These are phyloP conservation scores for Vesta saturnalis DNA, from an alignment of 2,888 invertebrate species.

Conservation along the genomic window DNA sequence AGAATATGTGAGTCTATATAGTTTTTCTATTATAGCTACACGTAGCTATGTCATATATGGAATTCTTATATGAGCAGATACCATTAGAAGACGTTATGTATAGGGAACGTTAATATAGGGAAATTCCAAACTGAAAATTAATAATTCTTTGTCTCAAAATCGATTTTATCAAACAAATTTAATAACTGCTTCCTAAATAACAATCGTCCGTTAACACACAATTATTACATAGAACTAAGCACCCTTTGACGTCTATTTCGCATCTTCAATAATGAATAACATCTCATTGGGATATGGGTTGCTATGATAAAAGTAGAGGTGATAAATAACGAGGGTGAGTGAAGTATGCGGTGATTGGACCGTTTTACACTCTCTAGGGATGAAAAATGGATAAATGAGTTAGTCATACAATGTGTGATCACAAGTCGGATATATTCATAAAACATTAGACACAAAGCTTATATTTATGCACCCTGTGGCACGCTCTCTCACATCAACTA, in stretches of 20 bases:
- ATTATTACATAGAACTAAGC: conserved; percentile 24
- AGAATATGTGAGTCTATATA: too few relatives aligned
- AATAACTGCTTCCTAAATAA: conserved; percentile 29
- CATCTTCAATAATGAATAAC: conserved; percentile 50
- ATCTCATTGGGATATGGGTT: conserved; percentile 44
- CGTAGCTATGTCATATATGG: too few relatives aligned
- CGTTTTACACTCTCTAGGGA: conserved; percentile 29
- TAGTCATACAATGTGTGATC: conserved; percentile 37
- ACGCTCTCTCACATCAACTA: conserved; percentile 28
- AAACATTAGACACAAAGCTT: conserved; percentile 45
- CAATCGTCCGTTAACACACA: conserved; percentile 32
- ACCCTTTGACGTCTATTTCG: conserved; percentile 33
- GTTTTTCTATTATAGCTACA: too few relatives aligned
- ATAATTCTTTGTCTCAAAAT: too few relatives aligned
- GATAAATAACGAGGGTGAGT: conserved; percentile 48
- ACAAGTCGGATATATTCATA: conserved; percentile 32
- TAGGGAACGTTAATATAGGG: too few relatives aligned
- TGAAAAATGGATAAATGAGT: conserved; percentile 47
- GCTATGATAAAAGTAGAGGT: conserved; percentile 47
- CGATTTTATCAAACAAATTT: conserved; percentile 28
- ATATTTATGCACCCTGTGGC: conserved; percentile 46
- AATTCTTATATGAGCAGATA: too few relatives aligned
- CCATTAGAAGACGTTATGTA: too few relatives aligned
- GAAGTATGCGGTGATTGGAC: conserved; percentile 45
- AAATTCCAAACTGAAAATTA: too few relatives aligned